Evolutionary conservation across 1,140 invertebrate genomes (phyloP), one percentile per base, ranked within the genome.

Genomic region (Drosophila erecta): DNA sequence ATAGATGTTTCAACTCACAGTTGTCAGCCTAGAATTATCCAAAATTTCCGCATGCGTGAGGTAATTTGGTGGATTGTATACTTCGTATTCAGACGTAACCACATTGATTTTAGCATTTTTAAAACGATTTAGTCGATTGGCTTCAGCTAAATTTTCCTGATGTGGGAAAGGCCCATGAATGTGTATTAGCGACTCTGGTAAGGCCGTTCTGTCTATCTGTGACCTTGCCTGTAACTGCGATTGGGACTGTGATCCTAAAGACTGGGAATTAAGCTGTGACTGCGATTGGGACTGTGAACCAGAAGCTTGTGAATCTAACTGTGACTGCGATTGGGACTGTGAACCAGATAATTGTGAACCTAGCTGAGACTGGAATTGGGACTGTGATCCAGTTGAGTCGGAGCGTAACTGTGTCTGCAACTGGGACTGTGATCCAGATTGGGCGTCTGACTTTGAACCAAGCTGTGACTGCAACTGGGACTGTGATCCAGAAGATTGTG

Each of bases 11-110:
- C 7, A n/a, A 30, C 64, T 22, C 14, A 70, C 65, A 35, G 67
- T 57, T 8, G 17, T 10, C 20, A 71, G 43, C 15, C 20, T 27
- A 2, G 65, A 14, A 10, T 71, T 51, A 14, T 12, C 27, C 14
- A 24, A 8, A 7, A 71, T 70, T 20, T 71, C 65, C 15, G 10
- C 3, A 5, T 20, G 2, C 3, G 50, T 20, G 4, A 54, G 37
- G 22, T 37, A 47, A 0, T 2, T 27, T 1, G 20, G 30, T 14
- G 12, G 10, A 11, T 3, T 38, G 15, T 3, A 6, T 20, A 44
- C 4, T 44, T 20, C 12, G 41, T 20, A 44, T 17, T 20, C 17
- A 20, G 17, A 12, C 4, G 17, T 20, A 47, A 27, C 2, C 14
- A 30, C 6, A 2, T n/a, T 47, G 22, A 7, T n/a, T 27, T 46